Base-by-base conservation (phyloP, 2,113 vertebrate species). In the Elanoides forficatus region DNA sequence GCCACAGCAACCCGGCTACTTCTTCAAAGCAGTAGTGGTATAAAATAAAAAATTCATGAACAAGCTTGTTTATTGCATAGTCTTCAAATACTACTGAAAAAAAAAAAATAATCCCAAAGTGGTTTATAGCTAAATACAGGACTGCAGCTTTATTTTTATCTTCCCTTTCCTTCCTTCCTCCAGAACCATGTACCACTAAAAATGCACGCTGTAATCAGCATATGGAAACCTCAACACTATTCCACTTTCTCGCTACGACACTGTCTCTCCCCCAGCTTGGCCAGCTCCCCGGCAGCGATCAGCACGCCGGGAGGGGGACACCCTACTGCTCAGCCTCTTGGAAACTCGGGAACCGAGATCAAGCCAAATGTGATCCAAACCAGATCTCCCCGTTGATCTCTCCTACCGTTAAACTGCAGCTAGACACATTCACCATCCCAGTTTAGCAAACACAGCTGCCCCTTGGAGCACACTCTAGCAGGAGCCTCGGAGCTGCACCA, bases 131-230 rank as follows among this genome's bases (percentile, higher is more conserved):
- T 96, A 97, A 97, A 96, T 92, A 95, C 74, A 76, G 94, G 90
- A 52, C 74, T 43, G 78, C 68, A 74, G 88, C 66, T 96, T 96
- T 96, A 97, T 96, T 97, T 96, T 96, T 97, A 83, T 91, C 83
- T 73, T 58, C 73, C 42, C 62, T 91, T 91, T 36, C 94, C 91
- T 87, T 86, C 88, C 94, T 96, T 93, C 93, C 94, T 96, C 91
- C 94, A 96, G 95, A 93, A 53, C 25, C 94, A 48, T 15, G 84
- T 20, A 81, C 91, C 86, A 71, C 93, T 68, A 86, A 76, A 90
- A 59, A 63, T n/a, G 52, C 70, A 6, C 1, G 3, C 43, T 79
- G 93, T 18, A 5, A 30, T 93, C 90, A 94, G 90, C 93, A 92
- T 78, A 93, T 95, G 94, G 94, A 72, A 95, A 80, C 72, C 92